Evolutionary conservation across 2,888 invertebrate genomes (phyloP).

Genomic region (Thera obeliscata): DNA sequence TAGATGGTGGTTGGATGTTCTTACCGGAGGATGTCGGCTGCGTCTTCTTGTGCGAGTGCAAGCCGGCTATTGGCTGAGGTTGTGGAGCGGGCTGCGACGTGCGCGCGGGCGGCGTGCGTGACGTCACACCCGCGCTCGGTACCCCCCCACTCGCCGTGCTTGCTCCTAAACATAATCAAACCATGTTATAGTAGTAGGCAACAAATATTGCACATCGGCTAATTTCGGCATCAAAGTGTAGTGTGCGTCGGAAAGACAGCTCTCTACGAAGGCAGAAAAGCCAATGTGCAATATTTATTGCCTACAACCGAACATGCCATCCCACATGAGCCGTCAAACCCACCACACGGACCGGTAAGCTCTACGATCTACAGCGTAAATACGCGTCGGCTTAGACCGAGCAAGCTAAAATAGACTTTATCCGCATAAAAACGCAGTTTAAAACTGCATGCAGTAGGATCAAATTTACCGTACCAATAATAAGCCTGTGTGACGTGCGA

Average conservation of each 20-base stretch:
- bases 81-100: constrained; percentile 35
- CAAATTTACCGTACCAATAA: constrained; percentile 19
- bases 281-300: no score
- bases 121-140: constrained; percentile 30
- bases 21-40: constrained; percentile 75
- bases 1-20: constrained; percentile 12
- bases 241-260: no score
- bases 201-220: no score
- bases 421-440: constrained; percentile 14
- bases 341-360: constrained; percentile 17
- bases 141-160: constrained; percentile 37
- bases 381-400: constrained; percentile 6
- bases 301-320: background rate
- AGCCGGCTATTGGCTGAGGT: constrained; percentile 33
- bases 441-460: constrained; percentile 24
- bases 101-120: constrained; percentile 33
- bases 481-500: constrained; percentile 26
- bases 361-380: constrained; percentile 16
- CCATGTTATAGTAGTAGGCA: background rate
- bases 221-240: no score
- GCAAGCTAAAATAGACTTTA: constrained; percentile 25
- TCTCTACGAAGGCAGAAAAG: no score
- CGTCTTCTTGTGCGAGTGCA: constrained; percentile 49
- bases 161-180: constrained; percentile 35
- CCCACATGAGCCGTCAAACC: background rate